Evolutionary conservation across 2,113 vertebrate genomes (phyloP).

Genomic region (Silurus meridionalis): DNA sequence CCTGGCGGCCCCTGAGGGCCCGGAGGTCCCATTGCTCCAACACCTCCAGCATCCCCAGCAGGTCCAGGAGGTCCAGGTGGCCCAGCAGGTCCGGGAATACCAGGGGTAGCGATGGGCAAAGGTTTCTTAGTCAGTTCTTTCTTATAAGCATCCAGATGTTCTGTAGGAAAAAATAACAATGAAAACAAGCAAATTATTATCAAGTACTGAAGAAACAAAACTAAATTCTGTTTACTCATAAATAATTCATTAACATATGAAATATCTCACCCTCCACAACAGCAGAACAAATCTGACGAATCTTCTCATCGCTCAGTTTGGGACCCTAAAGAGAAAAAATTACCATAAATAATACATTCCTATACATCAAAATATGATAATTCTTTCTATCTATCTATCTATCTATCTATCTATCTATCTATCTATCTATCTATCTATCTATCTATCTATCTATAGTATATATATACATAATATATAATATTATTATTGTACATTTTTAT

Average conservation of each 20-base stretch:
- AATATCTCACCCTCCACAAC: slow-evolving; percentile 71
- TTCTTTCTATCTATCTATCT: no score
- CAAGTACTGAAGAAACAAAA: background rate
- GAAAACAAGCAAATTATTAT: background rate
- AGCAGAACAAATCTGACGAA: slow-evolving; percentile 74
- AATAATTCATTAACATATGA: slow-evolving; percentile 1
- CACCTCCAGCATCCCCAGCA: slow-evolving; percentile 63
- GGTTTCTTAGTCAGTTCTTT: slow-evolving; percentile 73
- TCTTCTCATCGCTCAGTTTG: slow-evolving; percentile 71
- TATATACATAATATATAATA: no score
- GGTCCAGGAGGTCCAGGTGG: slow-evolving; percentile 67
- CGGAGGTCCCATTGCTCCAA: slow-evolving; percentile 61
- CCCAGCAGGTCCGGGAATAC: slow-evolving; percentile 67
- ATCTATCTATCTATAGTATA: no score
- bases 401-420: no score
- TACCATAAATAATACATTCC: background rate
- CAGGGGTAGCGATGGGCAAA: slow-evolving; percentile 67
- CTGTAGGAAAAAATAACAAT: slow-evolving; percentile 52
- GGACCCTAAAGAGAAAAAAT: slow-evolving; percentile 64
- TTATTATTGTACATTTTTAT: background rate
- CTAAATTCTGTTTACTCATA: no score
- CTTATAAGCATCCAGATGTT: slow-evolving; percentile 74
- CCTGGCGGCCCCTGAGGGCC: slow-evolving; percentile 74
- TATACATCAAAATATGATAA: no score
- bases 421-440: no score